Evolutionary conservation across 2,797 vertebrate species (phyloP), one percentile per base, ranked within the genome.

Genomic region (Myotis vivesi): DNA sequence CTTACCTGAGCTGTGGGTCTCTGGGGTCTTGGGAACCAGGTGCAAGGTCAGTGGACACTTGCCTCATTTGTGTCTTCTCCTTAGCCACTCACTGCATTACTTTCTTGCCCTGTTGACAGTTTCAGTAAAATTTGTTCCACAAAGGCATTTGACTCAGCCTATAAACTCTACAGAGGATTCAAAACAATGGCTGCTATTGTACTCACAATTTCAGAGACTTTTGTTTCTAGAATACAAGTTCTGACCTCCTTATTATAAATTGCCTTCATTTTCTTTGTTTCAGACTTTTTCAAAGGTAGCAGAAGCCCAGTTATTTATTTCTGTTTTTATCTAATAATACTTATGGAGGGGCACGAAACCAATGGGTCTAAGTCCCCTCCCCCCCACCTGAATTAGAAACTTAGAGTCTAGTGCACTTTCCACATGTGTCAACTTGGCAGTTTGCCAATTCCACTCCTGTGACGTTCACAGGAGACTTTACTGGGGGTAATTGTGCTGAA

Each of bases 221-320:
- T 89, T 36, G 30, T 85, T 92, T 84, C 68, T 80, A n/a, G 57
- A 91, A 49, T 80, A 44, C 16, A 79, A 90, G 30, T 46, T 95
- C 76, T 68, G 85, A 72, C 46, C 76, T 83, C 55, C 11, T 77
- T 49, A 73, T 68, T 38, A 68, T n/a, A 51, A 44, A 5, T 87
- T 72, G 20, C 8, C 44, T 84, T 23, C 62, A 51, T 90, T 77
- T 8, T 75, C 38, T 95, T 87, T 87, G 86, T 72, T 87, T 94
- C 59, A 22, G 44, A 85, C 19, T 46, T 94, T 81, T 84, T 87
- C 62, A 44, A 64, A 89, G 51, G 25, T 72, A 81, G n/a, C 25
- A 86, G 41, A 91, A 79, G 22, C 3, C 38, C 38, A 71, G 33
- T 17, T 64, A 66, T 85, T 71, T 76, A 5, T 90, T 84, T 91